Evolutionary conservation across 2,113 vertebrate genomes (phyloP), one percentile per base, ranked within the genome.

Genomic region (Sprattus sprattus): DNA sequence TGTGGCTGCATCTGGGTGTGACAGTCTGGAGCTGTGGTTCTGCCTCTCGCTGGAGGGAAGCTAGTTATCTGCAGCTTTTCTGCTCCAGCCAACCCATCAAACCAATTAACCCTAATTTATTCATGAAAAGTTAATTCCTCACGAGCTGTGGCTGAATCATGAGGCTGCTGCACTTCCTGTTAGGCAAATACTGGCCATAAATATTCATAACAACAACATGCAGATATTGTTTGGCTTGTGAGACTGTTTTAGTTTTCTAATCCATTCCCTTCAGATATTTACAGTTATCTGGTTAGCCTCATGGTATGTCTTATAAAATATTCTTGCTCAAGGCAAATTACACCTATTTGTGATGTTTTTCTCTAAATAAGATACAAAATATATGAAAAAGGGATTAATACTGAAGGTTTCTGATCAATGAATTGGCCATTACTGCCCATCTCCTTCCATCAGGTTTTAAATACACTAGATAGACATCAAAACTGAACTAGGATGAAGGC

Each of bases 91-190:
- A 39, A 28, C 71, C 71, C 71, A 78, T 78, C 71, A 78, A 78
- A 78, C 32, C 71, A 78, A 78, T 78, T 78, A 78, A 78, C 71
- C 71, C 71, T 78, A 78, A 78, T 78, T 78, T 78, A 78, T 78
- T 78, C 71, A 78, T 78, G 71, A 78, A 78, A 78, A 78, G 71
- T 78, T 78, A 78, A 78, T 78, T 78, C 71, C 71, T 78, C 71
- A 32, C 71, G 28, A 78, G 71, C 71, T 4, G 9, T 11, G 71
- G 28, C 71, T 78, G 71, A 78, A 78, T 78, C 71, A 78, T 32
- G 5, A 78, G 15, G 71, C 71, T 78, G 13, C 4, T 11, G 71
- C 71, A 15, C 32, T 32, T 78, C 4, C 15, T 78, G 13, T 78
- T 28, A 32, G 25, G 71, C 71, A 39, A 32, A 78, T 32, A 39